These are phyloP conservation scores for Sycophaga agraensis DNA, from an alignment of 1,140 invertebrate genomes.

Conservation along the genomic window DNA sequence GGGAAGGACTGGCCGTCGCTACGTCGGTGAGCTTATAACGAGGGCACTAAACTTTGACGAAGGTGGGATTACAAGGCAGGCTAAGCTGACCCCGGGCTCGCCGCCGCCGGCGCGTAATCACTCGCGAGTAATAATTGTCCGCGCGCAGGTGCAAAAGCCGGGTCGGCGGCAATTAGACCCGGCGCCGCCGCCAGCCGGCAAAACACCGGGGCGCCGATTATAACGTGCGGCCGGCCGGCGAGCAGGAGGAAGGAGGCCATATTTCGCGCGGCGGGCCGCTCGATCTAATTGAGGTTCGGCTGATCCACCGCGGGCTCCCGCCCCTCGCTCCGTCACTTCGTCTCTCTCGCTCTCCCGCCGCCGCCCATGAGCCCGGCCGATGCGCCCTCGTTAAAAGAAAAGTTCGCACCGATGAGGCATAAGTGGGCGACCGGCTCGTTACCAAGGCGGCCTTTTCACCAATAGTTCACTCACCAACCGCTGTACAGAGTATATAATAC, in stretches of 20 bases:
- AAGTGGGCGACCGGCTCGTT: no score
- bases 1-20: no score
- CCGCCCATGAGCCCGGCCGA: no score
- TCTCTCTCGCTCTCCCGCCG: background rate
- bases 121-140: constrained; percentile 38
- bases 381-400: no score
- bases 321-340: background rate
- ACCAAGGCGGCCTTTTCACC: no score
- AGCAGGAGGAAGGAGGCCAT: background rate
- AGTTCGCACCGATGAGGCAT: no score
- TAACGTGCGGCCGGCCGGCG: background rate
- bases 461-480: no score
- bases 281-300: background rate
- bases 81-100: constrained; percentile 27
- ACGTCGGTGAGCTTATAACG: no score
- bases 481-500: no score
- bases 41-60: constrained; percentile 40
- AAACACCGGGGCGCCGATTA: background rate
- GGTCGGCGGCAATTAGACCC: background rate
- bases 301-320: no score
- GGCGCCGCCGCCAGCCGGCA: background rate
- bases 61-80: no score
- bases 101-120: constrained; percentile 32
- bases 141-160: constrained; percentile 21
- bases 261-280: background rate